Evolutionary conservation across 2,113 vertebrate genomes (phyloP), one percentile per base, ranked within the genome.

Genomic region (Bolborhynchus lineola): DNA sequence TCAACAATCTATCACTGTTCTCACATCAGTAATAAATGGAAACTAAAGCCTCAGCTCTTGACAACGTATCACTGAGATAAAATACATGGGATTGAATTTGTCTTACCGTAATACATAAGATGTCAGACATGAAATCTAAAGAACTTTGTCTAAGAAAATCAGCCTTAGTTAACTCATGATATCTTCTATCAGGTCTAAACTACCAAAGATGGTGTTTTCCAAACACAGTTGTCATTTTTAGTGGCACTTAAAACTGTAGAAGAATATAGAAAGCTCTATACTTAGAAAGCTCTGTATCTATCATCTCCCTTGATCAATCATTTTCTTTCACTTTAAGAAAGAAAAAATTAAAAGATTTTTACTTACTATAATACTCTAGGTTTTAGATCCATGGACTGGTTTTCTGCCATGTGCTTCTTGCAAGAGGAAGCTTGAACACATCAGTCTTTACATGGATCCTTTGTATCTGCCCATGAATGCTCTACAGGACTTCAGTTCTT

Each of bases 71-170:
- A 26, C 44, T 9, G 65, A 78, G 31, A 35, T 8, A 68, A 39
- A 78, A 57, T 35, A 33, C 3, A 7, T 1, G 12, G 10, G 33
- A 41, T 9, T 0, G 2, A 64, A 39, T 53, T 33, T 52, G 19
- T 31, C 19, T 67, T 41, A 41, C 10, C 1, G 1, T 33, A 35
- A 13, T 16, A 53, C 3, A 31, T 33, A 83, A 72, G 6, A 6
- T 8, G 6, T 14, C 35, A 76, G 28, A 21, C 3, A 50, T 5
- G 15, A 81, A 83, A 50, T 2, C 5, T 50, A 6, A 64, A 79
- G 10, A 46, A 5, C 11, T 49, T 80, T 76, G 25, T 16, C 15
- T 7, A 21, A 55, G 47, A 55, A 69, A 29, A 74, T 31, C 33
- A 55, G 13, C 3, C 24, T 59, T 64, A 25, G 42, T 28, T 71